These are phyloP conservation scores for Pachyramphus minor DNA, from an alignment of 2,113 vertebrate genomes.

Conservation along the genomic window DNA sequence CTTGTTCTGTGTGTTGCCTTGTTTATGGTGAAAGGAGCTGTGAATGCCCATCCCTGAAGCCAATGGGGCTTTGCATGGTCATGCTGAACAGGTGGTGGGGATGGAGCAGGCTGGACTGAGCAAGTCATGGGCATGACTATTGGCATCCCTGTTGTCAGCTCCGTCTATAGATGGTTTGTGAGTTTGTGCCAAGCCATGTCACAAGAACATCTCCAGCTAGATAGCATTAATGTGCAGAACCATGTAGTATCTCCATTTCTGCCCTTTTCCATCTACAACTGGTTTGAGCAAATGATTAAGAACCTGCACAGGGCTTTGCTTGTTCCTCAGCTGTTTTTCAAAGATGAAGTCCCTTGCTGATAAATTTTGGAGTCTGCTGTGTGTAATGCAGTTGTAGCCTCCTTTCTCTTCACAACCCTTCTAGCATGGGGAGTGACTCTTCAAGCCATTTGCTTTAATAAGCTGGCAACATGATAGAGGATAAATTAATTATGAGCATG, in stretches of 20 bases:
- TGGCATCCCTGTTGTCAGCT: not conserved
- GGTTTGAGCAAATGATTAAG: not conserved
- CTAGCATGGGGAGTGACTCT: not conserved
- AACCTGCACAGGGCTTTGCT: not conserved
- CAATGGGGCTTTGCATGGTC: accelerated
- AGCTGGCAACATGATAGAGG: not conserved
- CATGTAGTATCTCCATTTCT: not conserved
- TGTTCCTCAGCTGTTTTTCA: not conserved
- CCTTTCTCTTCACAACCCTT: not conserved
- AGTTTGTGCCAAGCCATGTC: not conserved
- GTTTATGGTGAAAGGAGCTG: not conserved
- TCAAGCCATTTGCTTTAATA: not conserved
- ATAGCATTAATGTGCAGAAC: not conserved
- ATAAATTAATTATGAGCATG: not conserved
- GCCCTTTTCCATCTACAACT: not conserved
- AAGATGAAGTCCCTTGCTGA: not conserved
- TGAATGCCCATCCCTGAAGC: not conserved
- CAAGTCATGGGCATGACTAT: not conserved
- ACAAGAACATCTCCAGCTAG: not conserved
- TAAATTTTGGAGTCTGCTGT: not conserved
- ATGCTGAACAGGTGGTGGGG: not conserved
- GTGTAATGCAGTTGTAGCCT: not conserved
- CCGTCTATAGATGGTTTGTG: not conserved
- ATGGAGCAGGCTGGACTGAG: not conserved
- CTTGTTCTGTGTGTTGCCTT: not conserved